These are phyloP conservation scores for Elgaria multicarinata DNA, from an alignment of 2,113 vertebrate species.

Conservation along the genomic window DNA sequence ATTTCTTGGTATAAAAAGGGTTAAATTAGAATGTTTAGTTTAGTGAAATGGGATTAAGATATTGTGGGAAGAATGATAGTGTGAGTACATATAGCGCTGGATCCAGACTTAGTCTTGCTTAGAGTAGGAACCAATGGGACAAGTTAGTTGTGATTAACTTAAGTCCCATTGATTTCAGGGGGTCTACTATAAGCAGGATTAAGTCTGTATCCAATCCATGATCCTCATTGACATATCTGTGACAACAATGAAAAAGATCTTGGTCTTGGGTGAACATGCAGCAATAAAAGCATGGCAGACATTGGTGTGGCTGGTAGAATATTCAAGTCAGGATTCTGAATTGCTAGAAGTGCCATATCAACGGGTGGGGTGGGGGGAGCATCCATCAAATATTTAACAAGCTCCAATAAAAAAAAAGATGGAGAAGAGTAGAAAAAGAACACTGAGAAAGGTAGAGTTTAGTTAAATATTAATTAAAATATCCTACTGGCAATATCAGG, in stretches of 20 bases:
- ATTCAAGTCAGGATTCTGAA: not conserved
- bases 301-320: not conserved
- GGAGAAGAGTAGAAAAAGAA: not conserved
- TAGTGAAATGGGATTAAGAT: not conserved
- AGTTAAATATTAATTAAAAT: conserved; percentile 36
- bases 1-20: not conserved
- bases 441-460: conserved; percentile 10
- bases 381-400: conserved; percentile 31
- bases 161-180: not conserved
- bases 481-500: conserved; percentile 28
- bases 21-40: not conserved
- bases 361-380: too few relatives aligned
- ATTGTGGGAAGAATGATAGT: not conserved
- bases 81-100: not conserved
- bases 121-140: not conserved
- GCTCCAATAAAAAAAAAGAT: conserved; percentile 7
- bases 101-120: not conserved
- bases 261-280: not conserved
- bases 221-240: not conserved
- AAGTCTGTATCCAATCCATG: not conserved
- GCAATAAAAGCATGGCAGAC: not conserved
- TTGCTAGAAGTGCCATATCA: not conserved
- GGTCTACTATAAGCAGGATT: not conserved
- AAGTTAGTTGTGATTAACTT: not conserved
- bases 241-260: not conserved